A percentile compares a stretch with the other conserved stretches of the same genome.
Conservation (phyloP, 2,113 vertebrate species). For the Manacus vitellinus region DNA sequence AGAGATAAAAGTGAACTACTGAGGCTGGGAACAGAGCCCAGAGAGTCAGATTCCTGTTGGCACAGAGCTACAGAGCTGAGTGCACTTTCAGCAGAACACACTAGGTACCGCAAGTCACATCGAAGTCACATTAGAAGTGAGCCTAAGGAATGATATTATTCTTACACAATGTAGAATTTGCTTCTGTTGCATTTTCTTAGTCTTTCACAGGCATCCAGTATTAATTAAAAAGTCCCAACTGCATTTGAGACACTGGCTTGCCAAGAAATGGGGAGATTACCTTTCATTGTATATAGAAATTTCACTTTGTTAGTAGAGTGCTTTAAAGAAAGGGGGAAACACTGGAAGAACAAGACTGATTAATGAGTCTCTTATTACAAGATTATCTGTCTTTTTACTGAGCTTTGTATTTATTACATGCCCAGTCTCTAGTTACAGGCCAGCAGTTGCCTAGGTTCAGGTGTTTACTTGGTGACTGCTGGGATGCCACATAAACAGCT, state of each 20-base stretch:
- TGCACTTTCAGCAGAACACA: rapidly evolving
- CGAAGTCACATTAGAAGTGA: neutral
- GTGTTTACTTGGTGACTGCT: slow-evolving; percentile 40
- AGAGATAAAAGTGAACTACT: neutral
- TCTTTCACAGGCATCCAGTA: neutral
- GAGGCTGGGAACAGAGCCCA: neutral
- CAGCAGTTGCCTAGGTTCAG: slow-evolving; percentile 25
- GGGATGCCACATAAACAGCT: slow-evolving; percentile 36
- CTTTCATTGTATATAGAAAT: neutral
- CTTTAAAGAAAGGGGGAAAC: neutral
- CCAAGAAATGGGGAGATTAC: neutral
- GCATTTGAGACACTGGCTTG: neutral
- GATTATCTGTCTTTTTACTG: neutral
- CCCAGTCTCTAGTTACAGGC: slow-evolving; percentile 35
- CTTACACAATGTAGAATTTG: neutral
- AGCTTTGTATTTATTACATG: slow-evolving; percentile 28
- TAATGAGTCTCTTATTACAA: slow-evolving; percentile 47
- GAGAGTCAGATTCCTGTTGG: neutral
- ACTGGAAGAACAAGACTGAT: slow-evolving; percentile 13
- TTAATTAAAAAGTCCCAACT: neutral
- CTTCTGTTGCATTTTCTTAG: neutral
- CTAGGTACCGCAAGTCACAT: neutral
- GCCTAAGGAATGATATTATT: neutral
- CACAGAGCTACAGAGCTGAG: neutral
- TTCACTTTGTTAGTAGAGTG: slow-evolving; percentile 14